These are phyloP conservation scores for Daboia siamensis DNA, from an alignment of 2,113 vertebrate species.

Conservation along the genomic window DNA sequence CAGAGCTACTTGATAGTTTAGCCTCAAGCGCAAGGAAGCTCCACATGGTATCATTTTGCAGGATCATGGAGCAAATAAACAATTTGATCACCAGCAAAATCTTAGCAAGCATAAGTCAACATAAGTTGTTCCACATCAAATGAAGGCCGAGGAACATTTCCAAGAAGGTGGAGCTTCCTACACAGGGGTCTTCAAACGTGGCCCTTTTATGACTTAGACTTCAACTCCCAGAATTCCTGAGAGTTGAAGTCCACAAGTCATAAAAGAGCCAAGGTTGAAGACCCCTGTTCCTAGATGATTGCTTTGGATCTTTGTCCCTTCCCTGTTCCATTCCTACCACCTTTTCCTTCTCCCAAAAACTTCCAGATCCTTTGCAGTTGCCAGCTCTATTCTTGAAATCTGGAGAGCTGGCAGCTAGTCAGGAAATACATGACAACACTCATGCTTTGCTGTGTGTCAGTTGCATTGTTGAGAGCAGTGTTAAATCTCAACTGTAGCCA, in stretches of 20 bases:
- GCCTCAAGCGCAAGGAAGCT: background rate
- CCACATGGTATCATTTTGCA: background rate
- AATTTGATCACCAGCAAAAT: background rate
- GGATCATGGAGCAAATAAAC: background rate
- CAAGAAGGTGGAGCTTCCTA: background rate
- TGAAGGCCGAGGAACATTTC: background rate
- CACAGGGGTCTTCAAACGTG: too few species aligned
- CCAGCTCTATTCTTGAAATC: background rate
- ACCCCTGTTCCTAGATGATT: background rate
- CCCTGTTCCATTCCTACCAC: background rate
- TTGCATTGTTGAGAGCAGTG: background rate
- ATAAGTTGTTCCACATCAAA: background rate
- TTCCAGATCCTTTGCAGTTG: background rate
- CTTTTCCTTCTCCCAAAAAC: background rate
- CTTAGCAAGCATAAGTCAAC: background rate
- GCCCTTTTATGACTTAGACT: too few species aligned
- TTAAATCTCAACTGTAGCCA: background rate
- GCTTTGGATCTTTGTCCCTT: background rate
- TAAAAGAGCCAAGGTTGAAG: too few species aligned
- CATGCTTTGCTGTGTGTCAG: background rate
- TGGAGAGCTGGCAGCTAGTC: background rate
- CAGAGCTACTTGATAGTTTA: background rate
- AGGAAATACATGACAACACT: background rate
- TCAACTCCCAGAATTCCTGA: too few species aligned
- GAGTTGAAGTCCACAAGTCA: too few species aligned